Conservation (phyloP, 23 tunicate species). For the Styela clava region DNA sequence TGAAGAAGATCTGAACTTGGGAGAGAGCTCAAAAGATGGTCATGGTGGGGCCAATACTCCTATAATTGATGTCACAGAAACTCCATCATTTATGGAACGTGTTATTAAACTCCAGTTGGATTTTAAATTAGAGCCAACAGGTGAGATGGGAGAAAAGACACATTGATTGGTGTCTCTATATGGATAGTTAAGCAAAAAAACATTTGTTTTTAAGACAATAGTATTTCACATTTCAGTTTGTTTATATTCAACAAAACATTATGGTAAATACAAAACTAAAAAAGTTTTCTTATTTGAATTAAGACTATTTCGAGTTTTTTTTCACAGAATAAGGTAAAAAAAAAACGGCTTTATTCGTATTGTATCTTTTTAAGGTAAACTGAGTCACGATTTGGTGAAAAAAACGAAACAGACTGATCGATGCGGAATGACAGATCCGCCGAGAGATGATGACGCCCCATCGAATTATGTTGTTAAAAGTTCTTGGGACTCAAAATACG, state of each 20-base stretch:
- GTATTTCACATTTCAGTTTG: neutral
- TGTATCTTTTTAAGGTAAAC: no score
- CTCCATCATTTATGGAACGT: conserved; percentile 14
- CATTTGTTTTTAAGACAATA: neutral
- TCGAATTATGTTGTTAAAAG: conserved; percentile 42
- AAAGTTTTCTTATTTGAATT: no score
- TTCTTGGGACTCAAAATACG: conserved; percentile 40
- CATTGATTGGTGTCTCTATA: no score
- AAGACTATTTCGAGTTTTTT: no score
- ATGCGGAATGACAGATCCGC: conserved; percentile 75
- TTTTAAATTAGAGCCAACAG: neutral
- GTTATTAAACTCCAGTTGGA: conserved; percentile 1
- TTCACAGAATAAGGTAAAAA: no score
- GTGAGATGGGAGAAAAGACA: no score
- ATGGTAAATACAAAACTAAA: neutral
- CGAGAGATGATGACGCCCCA: conserved; percentile 37
- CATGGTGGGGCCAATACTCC: neutral
- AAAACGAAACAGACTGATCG: conserved; percentile 21
- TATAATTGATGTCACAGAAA: conserved; percentile 3
- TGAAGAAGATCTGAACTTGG: neutral
- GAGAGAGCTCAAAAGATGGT: conserved; percentile 19
- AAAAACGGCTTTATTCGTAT: no score
- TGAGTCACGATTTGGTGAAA: neutral
- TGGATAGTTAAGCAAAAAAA: neutral
- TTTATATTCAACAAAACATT: neutral